Evolutionary conservation across 2,797 vertebrate genomes (phyloP).

Genomic region (Aphelocoma californica): DNA sequence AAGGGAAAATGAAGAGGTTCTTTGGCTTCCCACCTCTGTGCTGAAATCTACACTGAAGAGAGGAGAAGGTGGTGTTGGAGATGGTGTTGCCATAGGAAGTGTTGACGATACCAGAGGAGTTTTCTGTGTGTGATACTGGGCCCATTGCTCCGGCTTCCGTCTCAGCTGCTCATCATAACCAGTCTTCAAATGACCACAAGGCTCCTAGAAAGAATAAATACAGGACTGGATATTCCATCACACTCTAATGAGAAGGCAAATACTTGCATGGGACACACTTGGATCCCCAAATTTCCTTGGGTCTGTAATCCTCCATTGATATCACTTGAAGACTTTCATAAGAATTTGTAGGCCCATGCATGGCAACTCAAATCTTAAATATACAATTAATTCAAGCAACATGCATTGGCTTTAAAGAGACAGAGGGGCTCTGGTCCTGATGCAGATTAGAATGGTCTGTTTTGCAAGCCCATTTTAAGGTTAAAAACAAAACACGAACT

Average conservation of each 20-base stretch:
- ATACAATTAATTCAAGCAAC: not conserved
- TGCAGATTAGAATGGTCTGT: not conserved
- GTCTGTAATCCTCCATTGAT: not conserved
- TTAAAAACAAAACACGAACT: not conserved
- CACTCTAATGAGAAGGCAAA: not conserved
- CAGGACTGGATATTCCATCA: not conserved
- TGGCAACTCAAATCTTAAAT: not conserved
- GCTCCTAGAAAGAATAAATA: conserved; percentile 66
- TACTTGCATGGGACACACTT: not conserved
- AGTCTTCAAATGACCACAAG: conserved; percentile 80
- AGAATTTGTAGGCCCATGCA: not conserved
- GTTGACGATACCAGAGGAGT: conserved; percentile 81
- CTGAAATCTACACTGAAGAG: conserved; percentile 91
- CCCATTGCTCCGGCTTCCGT: conserved; percentile 92
- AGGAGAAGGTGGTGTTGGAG: conserved; percentile 89
- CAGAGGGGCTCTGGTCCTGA: not conserved
- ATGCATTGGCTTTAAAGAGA: not conserved
- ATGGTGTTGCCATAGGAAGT: conserved; percentile 79
- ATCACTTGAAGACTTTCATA: not conserved
- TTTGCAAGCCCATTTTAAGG: not conserved
- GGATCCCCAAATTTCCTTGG: not conserved
- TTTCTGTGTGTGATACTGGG: conserved; percentile 80
- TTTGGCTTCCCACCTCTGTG: conserved; percentile 81
- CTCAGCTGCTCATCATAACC: conserved; percentile 90
- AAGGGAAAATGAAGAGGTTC: not conserved